phyloP scores from a whole-genome alignment of 30 jellyfish, hydroid and myxozoan genomes.

The Clytia hemisphaerica region DNA sequence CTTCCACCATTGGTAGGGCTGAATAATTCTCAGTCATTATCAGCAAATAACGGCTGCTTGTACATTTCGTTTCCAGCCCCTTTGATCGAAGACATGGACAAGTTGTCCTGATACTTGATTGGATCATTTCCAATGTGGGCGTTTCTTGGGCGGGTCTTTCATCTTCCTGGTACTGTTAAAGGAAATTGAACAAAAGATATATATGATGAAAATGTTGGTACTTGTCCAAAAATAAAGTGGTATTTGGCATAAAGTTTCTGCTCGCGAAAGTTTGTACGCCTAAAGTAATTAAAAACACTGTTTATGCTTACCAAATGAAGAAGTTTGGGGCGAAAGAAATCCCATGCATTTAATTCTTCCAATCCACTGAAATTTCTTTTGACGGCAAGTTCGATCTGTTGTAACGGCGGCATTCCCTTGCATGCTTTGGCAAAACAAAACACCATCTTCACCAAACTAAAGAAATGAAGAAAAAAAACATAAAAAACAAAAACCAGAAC shows the following conservation, averaged over 20 bases:
- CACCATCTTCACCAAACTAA: slow-evolving; percentile 50
- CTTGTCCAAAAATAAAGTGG: neutral
- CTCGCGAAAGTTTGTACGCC: slow-evolving; percentile 1
- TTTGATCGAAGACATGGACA: slow-evolving; percentile 14
- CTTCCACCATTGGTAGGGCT: slow-evolving; percentile 63
- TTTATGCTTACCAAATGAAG: neutral
- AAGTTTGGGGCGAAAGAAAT: slow-evolving; percentile 22
- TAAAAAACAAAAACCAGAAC: too few relatives aligned
- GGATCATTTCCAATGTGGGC: neutral
- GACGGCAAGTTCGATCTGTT: slow-evolving; percentile 50
- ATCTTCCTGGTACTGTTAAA: neutral
- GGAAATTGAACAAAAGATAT: neutral
- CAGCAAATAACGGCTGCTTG: slow-evolving; percentile 48
- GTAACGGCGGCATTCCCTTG: slow-evolving; percentile 24
- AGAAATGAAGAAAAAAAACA: neutral
- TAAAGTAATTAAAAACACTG: neutral
- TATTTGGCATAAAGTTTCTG: neutral
- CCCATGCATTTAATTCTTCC: slow-evolving; percentile 57
- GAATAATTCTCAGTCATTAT: slow-evolving; percentile 72
- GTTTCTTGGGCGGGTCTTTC: neutral
- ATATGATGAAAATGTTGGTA: neutral
- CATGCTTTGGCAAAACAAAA: slow-evolving; percentile 26
- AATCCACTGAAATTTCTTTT: slow-evolving; percentile 65
- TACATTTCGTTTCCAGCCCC: neutral
- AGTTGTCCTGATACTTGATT: neutral